Base-by-base conservation (phyloP, 1,140 invertebrate species). In the Heliothis subflexa region DNA sequence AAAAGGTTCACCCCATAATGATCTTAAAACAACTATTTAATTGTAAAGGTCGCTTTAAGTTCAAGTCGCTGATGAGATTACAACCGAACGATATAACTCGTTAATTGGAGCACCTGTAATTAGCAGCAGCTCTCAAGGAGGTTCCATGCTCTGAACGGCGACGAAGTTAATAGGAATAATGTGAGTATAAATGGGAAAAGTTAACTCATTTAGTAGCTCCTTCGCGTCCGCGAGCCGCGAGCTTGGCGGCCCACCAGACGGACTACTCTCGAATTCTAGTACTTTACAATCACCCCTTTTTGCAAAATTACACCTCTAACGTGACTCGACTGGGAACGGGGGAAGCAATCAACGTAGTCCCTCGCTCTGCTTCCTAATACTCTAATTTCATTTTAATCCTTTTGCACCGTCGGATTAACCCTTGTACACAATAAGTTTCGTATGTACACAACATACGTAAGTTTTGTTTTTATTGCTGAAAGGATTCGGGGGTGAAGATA, bases 101-200 rank as follows among this genome's bases (percentile, higher is more conserved):
- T 83, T 87, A 85, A 87, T 85, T 76, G 77, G 74, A 84, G 79
- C 61, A 85, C 83, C 85, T 85, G 82, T 82, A 85, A 85, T 87
- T 87, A 87, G 80, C 80, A 50, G 28, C 50, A 68, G 79, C 79
- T 78, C 81, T 85, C 71, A 74, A 80, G 70, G 68, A 55, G 79
- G 82, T 83, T 85, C 33, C 87, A 90, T 86, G 86, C 86, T 91
- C 68, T 72, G 57, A 79, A 78, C 49, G 82, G 75, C 81, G 84
- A 85, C 85, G 85, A 89, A 90, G 82, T 88, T 91, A 88, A 89
- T 88, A 85, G 87, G 86, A 88, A 90, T 91, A 91, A 91, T 88
- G 89, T 87, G 83, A 86, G 84, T 88, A 91, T 88, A 89, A 92
- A 91, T 93, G 91, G 87, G 86, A 86, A 91, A 93, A 93, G 84